Conservation (phyloP, 92 coral and sea anemone genomes). For the Epizoanthus scotinus region DNA sequence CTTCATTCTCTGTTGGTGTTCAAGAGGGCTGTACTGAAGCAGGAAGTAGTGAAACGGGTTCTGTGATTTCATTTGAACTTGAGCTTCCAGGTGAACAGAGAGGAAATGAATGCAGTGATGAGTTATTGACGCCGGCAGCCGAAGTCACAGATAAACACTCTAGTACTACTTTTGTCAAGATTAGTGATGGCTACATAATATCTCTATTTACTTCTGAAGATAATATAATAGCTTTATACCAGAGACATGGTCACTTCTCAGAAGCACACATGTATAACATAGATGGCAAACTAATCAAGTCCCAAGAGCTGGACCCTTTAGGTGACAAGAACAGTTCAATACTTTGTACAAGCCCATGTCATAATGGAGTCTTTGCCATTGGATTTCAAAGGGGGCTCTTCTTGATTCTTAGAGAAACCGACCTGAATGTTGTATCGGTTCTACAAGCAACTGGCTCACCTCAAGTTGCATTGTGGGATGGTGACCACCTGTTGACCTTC, state of each 20-base stretch:
- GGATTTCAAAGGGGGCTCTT: conserved; percentile 89
- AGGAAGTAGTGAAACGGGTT: neutral
- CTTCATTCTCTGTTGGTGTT: neutral
- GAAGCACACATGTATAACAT: conserved; percentile 65
- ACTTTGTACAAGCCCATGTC: conserved; percentile 69
- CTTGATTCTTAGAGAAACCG: conserved; percentile 55
- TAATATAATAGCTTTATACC: conserved; percentile 65
- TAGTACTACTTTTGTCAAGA: conserved; percentile 75
- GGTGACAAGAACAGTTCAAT: conserved; percentile 73
- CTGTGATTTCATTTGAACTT: conserved; percentile 38
- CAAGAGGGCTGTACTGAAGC: neutral
- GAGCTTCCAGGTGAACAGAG: conserved; percentile 3
- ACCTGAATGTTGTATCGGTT: conserved; percentile 59
- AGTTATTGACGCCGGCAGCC: neutral
- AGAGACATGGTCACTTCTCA: conserved; percentile 65
- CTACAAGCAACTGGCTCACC: conserved; percentile 90
- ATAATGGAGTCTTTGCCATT: conserved; percentile 67
- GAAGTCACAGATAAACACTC: conserved; percentile 15
- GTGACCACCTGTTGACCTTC: conserved; percentile 58
- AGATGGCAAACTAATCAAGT: conserved; percentile 50
- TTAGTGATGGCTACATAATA: conserved; percentile 68
- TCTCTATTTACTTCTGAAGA: conserved; percentile 57
- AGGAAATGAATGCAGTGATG: neutral
- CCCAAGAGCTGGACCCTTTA: conserved; percentile 65
- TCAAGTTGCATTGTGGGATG: conserved; percentile 82